Evolutionary conservation across 2,888 invertebrate species (phyloP).

Genomic region (Pterobdella sp.): DNA sequence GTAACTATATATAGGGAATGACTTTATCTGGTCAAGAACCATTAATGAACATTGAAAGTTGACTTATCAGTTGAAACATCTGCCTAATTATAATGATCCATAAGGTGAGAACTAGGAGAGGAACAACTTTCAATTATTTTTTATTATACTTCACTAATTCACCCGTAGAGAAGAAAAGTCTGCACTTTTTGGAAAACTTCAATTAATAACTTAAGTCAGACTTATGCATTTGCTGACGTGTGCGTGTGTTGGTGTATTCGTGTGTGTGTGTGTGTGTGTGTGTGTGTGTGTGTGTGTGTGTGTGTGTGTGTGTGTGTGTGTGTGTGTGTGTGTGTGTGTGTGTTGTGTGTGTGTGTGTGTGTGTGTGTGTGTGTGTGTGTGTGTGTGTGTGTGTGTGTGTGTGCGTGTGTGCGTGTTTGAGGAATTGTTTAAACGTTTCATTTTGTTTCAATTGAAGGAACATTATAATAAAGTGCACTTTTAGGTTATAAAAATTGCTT

Average conservation of each 20-base stretch:
- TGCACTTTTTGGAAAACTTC: no score
- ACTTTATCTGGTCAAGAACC: no score
- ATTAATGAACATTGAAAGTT: no score
- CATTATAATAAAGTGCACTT: background rate
- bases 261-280: background rate
- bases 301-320: slow-evolving; percentile 9
- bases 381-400: slow-evolving; percentile 22
- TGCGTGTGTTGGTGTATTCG: background rate
- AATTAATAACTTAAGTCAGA: no score
- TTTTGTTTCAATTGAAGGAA: background rate
- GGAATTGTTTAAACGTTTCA: slow-evolving; percentile 1
- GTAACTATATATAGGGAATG: no score
- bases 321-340: slow-evolving; percentile 17
- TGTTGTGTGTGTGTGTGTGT: slow-evolving; percentile 3
- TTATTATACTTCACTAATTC: no score
- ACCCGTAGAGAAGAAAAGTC: no score
- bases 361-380: slow-evolving; percentile 22
- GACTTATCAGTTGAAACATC: no score
- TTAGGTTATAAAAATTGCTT: no score
- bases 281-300: slow-evolving; percentile 8
- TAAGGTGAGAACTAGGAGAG: background rate
- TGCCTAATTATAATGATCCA: no score
- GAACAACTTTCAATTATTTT: background rate
- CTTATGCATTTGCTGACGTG: no score
- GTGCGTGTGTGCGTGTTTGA: slow-evolving; percentile 23